A percentile compares a stretch with the other conserved stretches of the same genome.
These are phyloP conservation scores for Ptiloglossa arizonensis DNA, from an alignment of 1,140 invertebrate species.

Conservation along the genomic window DNA sequence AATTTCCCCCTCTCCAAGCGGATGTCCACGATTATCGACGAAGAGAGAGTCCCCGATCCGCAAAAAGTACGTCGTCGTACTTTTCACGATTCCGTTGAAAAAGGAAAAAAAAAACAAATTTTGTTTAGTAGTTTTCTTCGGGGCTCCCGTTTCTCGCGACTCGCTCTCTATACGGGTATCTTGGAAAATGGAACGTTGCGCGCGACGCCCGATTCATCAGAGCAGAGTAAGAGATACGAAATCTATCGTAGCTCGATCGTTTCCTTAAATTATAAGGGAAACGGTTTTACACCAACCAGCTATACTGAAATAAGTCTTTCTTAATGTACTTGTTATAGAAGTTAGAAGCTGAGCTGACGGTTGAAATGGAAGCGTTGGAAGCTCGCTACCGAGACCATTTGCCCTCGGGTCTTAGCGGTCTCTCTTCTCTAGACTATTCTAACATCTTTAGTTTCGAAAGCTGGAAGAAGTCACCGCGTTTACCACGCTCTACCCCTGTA, in stretches of 20 bases:
- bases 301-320: constrained; percentile 67
- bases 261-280: not conserved
- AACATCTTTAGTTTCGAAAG: constrained; percentile 63
- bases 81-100: too few relatives aligned
- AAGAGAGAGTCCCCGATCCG: too few relatives aligned
- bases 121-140: too few relatives aligned
- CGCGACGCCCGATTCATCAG: not conserved
- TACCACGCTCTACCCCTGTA: constrained; percentile 71
- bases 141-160: too few relatives aligned
- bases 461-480: constrained; percentile 69
- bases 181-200: too few relatives aligned
- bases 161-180: too few relatives aligned
- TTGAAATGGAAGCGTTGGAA: constrained; percentile 79
- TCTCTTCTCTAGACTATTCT: constrained; percentile 75
- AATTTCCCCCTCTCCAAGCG: too few relatives aligned
- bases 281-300: not conserved
- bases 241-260: constrained; percentile 3
- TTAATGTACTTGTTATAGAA: constrained; percentile 78
- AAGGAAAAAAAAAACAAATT: too few relatives aligned
- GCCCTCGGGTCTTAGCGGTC: constrained; percentile 73
- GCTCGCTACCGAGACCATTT: constrained; percentile 77
- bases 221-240: constrained; percentile 14
- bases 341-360: constrained; percentile 78
- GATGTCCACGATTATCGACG: too few relatives aligned
- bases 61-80: too few relatives aligned